Evolutionary conservation across 1,140 invertebrate species (phyloP).

Genomic region (Aphaenogaster ashmeadi): DNA sequence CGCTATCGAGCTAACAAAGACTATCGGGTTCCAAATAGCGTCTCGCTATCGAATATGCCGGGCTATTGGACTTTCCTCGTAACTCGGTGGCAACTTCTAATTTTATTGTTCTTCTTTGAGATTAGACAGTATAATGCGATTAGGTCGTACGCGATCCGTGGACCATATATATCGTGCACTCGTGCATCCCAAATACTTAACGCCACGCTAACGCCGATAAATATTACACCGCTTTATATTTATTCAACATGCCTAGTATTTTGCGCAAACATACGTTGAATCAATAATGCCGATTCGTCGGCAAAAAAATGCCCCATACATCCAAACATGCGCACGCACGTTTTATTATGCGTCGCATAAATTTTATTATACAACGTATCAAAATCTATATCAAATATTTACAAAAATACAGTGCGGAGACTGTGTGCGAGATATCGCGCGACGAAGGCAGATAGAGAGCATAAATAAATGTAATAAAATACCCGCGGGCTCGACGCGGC

Average conservation of each 20-base stretch:
- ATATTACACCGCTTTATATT: conserved; percentile 30
- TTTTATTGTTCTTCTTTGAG: conserved; percentile 29
- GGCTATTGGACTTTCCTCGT: not conserved
- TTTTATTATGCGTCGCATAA: conserved; percentile 40
- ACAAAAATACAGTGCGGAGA: not conserved
- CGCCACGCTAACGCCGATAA: not conserved
- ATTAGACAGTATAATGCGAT: not conserved
- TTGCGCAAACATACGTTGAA: conserved; percentile 27
- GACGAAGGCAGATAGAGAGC: not conserved
- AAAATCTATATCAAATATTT: conserved; percentile 43
- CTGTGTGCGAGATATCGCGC: not conserved
- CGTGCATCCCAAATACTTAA: conserved; percentile 15
- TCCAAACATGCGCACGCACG: not conserved
- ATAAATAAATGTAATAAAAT: conserved; percentile 45
- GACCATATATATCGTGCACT: not conserved
- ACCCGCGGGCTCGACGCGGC: not conserved
- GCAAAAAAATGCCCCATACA: not conserved
- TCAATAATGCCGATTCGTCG: conserved; percentile 39
- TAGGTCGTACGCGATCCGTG: not conserved
- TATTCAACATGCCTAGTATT: conserved; percentile 15
- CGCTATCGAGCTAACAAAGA: not conserved
- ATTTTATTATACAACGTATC: conserved; percentile 30
- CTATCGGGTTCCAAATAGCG: not conserved
- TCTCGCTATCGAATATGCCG: not conserved
- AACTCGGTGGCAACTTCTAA: conserved; percentile 33